A percentile compares a stretch with the other conserved stretches of the same genome.
Conservation (phyloP, 2,113 vertebrate species). For the Toxotes jaculatrix region DNA sequence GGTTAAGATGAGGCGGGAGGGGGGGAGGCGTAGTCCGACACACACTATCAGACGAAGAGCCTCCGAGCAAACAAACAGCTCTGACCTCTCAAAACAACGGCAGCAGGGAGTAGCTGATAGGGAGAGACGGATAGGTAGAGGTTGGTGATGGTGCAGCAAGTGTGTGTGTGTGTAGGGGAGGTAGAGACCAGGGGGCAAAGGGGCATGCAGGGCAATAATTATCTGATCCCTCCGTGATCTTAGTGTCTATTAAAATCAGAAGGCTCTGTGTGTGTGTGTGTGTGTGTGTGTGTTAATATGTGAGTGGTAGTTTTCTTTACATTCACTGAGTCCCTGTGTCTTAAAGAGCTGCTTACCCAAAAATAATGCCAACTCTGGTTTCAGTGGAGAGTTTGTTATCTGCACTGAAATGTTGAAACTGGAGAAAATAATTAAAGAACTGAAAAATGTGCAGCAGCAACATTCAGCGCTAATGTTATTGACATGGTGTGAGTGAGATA, state of each 20-base stretch:
- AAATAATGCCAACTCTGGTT: not conserved
- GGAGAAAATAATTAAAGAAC: too few relatives aligned
- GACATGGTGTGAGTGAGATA: too few relatives aligned
- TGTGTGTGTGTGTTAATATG: not conserved
- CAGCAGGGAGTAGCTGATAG: conserved; percentile 74
- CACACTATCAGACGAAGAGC: conserved; percentile 70
- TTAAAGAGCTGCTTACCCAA: not conserved
- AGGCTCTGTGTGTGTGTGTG: not conserved
- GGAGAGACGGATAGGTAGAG: conserved; percentile 63
- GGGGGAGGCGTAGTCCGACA: conserved; percentile 65
- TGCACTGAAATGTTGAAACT: too few relatives aligned
- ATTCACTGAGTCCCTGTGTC: not conserved
- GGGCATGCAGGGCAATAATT: conserved; percentile 47
- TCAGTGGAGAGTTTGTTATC: too few relatives aligned
- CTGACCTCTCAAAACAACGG: conserved; percentile 76
- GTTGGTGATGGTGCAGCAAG: conserved; percentile 42
- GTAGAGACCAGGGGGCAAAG: conserved; percentile 46
- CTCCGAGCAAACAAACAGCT: conserved; percentile 78
- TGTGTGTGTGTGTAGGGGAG: conserved; percentile 45
- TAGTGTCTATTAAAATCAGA: conserved; percentile 41
- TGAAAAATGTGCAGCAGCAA: too few relatives aligned
- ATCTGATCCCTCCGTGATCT: conserved; percentile 48
- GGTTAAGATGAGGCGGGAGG: conserved; percentile 67
- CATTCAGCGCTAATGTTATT: too few relatives aligned
- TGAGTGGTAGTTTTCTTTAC: conserved; percentile 9